Base-by-base conservation (phyloP, 2,888 invertebrate genomes). In the Falcaria lacertinaria region DNA sequence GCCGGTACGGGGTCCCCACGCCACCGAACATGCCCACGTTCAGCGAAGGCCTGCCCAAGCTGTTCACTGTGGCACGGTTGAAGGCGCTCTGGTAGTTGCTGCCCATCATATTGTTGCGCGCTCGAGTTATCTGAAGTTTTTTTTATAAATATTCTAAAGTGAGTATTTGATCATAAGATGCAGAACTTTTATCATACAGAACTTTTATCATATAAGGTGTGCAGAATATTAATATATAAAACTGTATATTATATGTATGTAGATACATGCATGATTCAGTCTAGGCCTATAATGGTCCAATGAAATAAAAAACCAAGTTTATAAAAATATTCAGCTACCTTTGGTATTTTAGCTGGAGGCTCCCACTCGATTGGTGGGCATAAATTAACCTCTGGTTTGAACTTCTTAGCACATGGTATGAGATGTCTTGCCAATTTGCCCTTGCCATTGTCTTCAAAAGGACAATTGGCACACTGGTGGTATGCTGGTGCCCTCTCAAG, bases 381-480 rank as follows among this genome's bases (percentile, higher is more conserved):
- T 60, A 96, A 89, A 83, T 98, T 98, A 36, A 92, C 86, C 54
- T 96, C 96, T 0, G 96, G 94, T 74, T 96, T 94, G 82, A 96
- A 98, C 73, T 96, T 96, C 80, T 97, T 96, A 34, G 93, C 92
- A 80, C 98, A 98, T 1, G 96, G 94, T 47, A 95, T 92, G 54
- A 95, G 91, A 88, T 98, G 98, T 33, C 97, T 92, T 0, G 95
- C 95, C 59, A 98, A 85, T 80, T 97, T 97, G 19, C 96, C 96
- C 81, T 97, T 97, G 42, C 96, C 96, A 67, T 97, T 97, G 63
- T 97, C 97, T 77, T 98, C 98, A 70, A 97, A 98, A 0, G 96
- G 95, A 87, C 98, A 98, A 70, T 96, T 95, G 0, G 96, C 94
- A 74, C 98, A 98, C 73, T 97, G 96, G 77, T 97, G 97, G 77